Evolutionary conservation across 2,888 invertebrate genomes (phyloP).

Genomic region (Pomacea canaliculata): DNA sequence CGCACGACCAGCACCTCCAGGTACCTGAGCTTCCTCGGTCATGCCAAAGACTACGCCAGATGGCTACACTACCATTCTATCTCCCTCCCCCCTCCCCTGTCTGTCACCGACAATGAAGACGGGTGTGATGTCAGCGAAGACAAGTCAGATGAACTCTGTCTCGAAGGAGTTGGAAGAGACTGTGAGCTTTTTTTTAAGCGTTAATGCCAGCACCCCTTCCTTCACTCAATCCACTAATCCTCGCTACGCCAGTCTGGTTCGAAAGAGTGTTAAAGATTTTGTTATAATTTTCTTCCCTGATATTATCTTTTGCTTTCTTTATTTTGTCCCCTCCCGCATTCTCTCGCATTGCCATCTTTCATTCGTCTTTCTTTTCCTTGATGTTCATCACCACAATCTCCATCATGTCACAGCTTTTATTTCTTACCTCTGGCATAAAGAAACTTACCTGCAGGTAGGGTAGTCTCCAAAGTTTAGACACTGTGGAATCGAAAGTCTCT

Average conservation of each 20-base stretch:
- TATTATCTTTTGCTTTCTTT: neutral
- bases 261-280: neutral
- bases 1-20: neutral
- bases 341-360: neutral
- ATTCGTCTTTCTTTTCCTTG: neutral
- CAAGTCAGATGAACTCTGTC: no score
- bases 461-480: no score
- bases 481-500: no score
- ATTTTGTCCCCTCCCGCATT: neutral
- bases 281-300: neutral
- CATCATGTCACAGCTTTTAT: neutral
- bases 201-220: no score
- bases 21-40: conserved; percentile 20
- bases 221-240: no score
- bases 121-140: neutral
- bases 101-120: conserved; percentile 7
- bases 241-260: no score
- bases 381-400: neutral
- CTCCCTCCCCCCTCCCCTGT: conserved; percentile 19
- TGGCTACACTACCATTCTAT: conserved; percentile 14
- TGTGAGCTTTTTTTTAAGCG: no score
- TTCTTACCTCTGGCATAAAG: neutral
- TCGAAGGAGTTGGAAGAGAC: no score
- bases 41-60: conserved; percentile 19
- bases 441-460: no score